These are phyloP conservation scores for Ceratina japonica DNA, from an alignment of 1,140 invertebrate species.

Conservation along the genomic window DNA sequence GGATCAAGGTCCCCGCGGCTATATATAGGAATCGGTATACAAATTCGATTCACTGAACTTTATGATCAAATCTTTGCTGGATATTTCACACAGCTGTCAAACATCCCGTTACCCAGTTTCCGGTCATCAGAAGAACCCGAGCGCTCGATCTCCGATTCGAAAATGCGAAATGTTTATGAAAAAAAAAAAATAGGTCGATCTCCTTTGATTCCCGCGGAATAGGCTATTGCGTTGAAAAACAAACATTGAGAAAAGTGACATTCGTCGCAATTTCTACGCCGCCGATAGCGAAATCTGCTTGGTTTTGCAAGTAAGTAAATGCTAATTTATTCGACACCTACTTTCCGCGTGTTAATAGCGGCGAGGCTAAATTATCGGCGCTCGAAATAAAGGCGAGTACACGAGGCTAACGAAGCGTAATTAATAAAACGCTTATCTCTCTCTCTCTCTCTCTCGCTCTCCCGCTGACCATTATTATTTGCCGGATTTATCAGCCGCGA, in stretches of 20 bases:
- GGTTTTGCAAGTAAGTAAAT: too few relatives aligned
- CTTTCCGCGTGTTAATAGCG: too few relatives aligned
- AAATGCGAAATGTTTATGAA: background rate
- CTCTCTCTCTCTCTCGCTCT: too few relatives aligned
- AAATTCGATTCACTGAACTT: slow-evolving; percentile 32
- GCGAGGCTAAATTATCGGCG: background rate
- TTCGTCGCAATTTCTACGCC: too few relatives aligned
- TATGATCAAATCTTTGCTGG: slow-evolving; percentile 16
- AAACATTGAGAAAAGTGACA: too few relatives aligned
- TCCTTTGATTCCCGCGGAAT: background rate
- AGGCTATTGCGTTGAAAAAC: too few relatives aligned
- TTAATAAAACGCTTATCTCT: slow-evolving; percentile 23
- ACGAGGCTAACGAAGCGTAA: background rate
- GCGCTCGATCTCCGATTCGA: background rate
- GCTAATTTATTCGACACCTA: background rate
- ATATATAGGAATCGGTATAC: slow-evolving; percentile 30
- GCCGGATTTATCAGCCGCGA: slow-evolving; percentile 32
- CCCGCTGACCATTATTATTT: background rate
- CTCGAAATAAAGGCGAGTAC: background rate
- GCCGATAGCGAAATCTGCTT: too few relatives aligned
- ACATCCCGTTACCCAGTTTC: slow-evolving; percentile 25
- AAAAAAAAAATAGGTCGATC: background rate
- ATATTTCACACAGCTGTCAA: slow-evolving; percentile 34
- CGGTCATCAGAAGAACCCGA: background rate
- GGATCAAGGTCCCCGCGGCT: slow-evolving; percentile 20